Evolutionary conservation across 2,888 invertebrate genomes (phyloP), one percentile per base, ranked within the genome.

Genomic region (Drosophila dives): DNA sequence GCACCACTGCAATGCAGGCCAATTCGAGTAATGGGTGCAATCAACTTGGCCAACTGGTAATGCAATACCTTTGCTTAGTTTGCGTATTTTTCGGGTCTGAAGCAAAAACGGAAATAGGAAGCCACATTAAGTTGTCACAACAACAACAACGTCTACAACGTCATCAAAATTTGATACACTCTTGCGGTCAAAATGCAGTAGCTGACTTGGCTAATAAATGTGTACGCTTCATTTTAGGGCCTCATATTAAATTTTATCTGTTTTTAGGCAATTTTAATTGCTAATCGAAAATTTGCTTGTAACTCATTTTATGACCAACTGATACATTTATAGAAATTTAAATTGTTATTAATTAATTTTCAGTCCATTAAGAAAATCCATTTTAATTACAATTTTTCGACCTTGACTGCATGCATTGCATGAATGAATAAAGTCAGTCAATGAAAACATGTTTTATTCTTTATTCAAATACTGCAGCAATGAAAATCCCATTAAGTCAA

Each of bases 51-150:
- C 29, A 66, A 56, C 48, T 49, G 72, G 81, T 75, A 83, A 81
- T 63, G 56, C 65, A 84, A 83, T 70, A 77, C 67, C 36, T 49
- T 48, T 48, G 23, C 45, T 49, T 56, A 48, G 61, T 60, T 50
- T 38, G 59, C 49, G 56, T 36, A 45, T 48, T 33, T 38, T 64
- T 40, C 54, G 49, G 34, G 33, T 62, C 50, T 48, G 66, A 68
- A 66, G 51, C 40, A 34, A 56, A 32, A 76, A 64, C 86, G 90
- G 86, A 88, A 90, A 86, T 77, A 80, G 86, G 86, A 88, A 86
- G 77, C 89, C 89, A 20, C 72, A 68, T 36, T 62, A 63, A 62
- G 63, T 77, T 55, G 55, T 6, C 33, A 26, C 15, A 33, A 34
- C 29, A 23, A 2, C 23, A 45, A 23, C 23, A 54, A 40, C 23